Percentiles rank a stretch among this genome's conserved stretches.
phyloP scores from a whole-genome alignment of 2,797 vertebrate species.

The Petrocephalus schoutedeni region DNA sequence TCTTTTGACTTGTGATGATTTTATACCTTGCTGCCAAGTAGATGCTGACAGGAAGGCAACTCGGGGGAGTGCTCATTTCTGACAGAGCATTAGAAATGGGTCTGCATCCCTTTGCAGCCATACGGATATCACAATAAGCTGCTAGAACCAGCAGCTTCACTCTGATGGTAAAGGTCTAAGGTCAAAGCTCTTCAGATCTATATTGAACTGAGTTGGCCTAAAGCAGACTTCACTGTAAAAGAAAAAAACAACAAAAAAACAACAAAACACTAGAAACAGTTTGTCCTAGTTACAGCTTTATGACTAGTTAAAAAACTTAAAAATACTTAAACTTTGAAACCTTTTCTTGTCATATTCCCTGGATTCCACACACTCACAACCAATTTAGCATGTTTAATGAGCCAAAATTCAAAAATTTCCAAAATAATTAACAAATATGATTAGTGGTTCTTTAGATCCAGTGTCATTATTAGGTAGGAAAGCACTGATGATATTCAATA shows the following conservation, averaged over 20 bases:
- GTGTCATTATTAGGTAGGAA: neutral
- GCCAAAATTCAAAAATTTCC: neutral
- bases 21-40: neutral
- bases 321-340: neutral
- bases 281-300: neutral
- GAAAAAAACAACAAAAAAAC: neutral
- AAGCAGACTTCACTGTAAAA: neutral
- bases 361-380: neutral
- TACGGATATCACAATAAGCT: neutral
- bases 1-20: constrained; percentile 2
- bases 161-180: neutral
- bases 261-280: neutral
- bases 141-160: neutral
- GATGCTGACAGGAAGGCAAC: neutral
- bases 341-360: neutral
- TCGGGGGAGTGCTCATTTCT: neutral
- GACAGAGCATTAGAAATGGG: neutral
- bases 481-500: neutral
- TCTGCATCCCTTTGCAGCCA: neutral
- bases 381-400: neutral
- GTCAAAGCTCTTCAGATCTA: neutral
- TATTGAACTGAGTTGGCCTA: neutral
- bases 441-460: neutral
- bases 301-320: neutral
- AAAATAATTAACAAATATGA: neutral